Conservation (phyloP, 2,888 invertebrate species). For the Synergus japonicus region DNA sequence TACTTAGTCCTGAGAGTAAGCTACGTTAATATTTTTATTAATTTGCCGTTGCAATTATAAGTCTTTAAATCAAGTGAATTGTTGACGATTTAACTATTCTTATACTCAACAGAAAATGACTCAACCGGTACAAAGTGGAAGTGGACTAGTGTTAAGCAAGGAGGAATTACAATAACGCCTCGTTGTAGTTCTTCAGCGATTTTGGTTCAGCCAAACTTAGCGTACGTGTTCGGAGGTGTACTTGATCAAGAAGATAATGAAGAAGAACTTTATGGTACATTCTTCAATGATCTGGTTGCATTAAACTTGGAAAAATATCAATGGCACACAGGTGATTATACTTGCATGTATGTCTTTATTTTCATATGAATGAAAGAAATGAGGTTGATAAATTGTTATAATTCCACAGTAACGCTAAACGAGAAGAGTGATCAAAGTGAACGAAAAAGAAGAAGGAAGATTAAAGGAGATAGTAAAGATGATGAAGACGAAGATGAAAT, state of each 20-base stretch:
- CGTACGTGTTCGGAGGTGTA: conserved; percentile 93
- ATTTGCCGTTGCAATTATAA: neutral
- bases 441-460: conserved; percentile 76
- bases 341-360: neutral
- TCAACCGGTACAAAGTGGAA: conserved; percentile 83
- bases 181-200: conserved; percentile 85
- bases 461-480: conserved; percentile 72
- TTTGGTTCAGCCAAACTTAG: conserved; percentile 82
- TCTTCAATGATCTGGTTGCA: conserved; percentile 88
- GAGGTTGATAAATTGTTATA: conserved; percentile 6
- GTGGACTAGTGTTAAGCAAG: conserved; percentile 84
- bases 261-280: conserved; percentile 87
- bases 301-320: conserved; percentile 86
- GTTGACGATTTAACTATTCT: conserved; percentile 4
- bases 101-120: conserved; percentile 79
- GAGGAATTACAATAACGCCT: conserved; percentile 82
- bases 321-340: conserved; percentile 83
- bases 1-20: conserved; percentile 83
- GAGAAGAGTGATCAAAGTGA: neutral
- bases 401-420: conserved; percentile 2
- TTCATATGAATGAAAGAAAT: neutral
- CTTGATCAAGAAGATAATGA: conserved; percentile 87
- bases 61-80: too few relatives aligned
- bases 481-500: conserved; percentile 65
- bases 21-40: conserved; percentile 46